phyloP scores from a whole-genome alignment of 2,888 invertebrate species.

The Lasioglossum marginatum region DNA sequence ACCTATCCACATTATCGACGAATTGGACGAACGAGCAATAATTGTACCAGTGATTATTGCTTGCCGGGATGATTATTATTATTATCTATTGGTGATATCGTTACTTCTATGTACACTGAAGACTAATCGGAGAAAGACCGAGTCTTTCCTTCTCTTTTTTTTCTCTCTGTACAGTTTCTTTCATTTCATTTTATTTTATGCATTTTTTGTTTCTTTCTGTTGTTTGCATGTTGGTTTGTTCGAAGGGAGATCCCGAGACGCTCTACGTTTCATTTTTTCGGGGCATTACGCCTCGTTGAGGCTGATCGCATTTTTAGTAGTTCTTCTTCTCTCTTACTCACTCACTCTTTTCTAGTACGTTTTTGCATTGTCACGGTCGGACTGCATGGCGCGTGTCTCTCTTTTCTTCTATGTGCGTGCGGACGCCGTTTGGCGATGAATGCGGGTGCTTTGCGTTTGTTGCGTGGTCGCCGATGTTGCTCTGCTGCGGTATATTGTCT shows the following conservation, averaged over 20 bases:
- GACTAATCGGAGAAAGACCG: constrained; percentile 50
- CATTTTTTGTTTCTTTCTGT: not conserved
- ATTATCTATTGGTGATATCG: constrained; percentile 54
- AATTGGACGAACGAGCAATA: constrained; percentile 61
- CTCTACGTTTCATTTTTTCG: constrained; percentile 36
- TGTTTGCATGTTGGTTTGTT: not conserved
- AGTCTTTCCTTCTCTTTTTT: not conserved
- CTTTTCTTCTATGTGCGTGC: constrained; percentile 5
- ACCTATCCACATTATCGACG: constrained; percentile 56
- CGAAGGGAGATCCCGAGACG: constrained; percentile 54
- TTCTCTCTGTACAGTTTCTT: not conserved
- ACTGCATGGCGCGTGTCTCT: not conserved
- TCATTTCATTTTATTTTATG: constrained; percentile 11
- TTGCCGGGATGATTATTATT: constrained; percentile 44
- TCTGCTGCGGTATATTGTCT: constrained; percentile 34
- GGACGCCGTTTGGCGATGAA: not conserved
- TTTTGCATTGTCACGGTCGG: constrained; percentile 47
- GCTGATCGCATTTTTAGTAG: constrained; percentile 62
- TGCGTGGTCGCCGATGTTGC: constrained; percentile 31
- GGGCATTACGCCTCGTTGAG: constrained; percentile 69
- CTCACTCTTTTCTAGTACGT: constrained; percentile 41
- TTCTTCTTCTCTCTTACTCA: not conserved
- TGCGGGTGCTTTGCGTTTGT: constrained; percentile 15
- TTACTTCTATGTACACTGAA: constrained; percentile 53
- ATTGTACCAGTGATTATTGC: constrained; percentile 57